Evolutionary conservation across 2,113 vertebrate genomes (phyloP).

Genomic region (Anoplopoma fimbria): DNA sequence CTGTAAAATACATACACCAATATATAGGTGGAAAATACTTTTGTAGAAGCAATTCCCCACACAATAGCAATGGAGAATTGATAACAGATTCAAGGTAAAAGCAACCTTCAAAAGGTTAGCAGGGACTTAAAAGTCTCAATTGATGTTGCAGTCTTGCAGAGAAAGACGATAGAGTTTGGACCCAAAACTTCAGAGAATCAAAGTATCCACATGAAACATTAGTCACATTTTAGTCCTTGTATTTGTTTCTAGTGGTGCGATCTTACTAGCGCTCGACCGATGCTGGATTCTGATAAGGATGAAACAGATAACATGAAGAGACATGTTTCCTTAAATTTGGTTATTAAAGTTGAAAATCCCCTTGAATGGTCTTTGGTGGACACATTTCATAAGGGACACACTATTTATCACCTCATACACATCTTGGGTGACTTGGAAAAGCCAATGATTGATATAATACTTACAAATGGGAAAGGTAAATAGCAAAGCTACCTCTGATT

Average conservation of each 20-base stretch:
- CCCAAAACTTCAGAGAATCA: background rate
- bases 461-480: background rate
- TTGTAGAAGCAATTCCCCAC: background rate
- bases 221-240: background rate
- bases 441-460: background rate
- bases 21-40: background rate
- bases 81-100: background rate
- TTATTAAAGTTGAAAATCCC: background rate
- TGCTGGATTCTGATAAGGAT: background rate
- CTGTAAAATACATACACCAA: background rate
- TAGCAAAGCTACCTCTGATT: background rate
- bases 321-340: background rate
- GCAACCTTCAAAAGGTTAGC: background rate
- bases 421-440: background rate
- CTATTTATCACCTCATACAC: background rate
- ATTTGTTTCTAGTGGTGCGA: background rate
- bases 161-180: background rate
- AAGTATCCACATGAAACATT: background rate
- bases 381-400: background rate
- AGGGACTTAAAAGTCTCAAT: background rate
- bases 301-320: background rate
- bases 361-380: background rate
- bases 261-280: background rate
- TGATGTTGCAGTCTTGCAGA: background rate
- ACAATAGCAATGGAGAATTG: background rate